phyloP scores from a whole-genome alignment of 2,888 invertebrate species.

The Melanostoma mellinum region DNA sequence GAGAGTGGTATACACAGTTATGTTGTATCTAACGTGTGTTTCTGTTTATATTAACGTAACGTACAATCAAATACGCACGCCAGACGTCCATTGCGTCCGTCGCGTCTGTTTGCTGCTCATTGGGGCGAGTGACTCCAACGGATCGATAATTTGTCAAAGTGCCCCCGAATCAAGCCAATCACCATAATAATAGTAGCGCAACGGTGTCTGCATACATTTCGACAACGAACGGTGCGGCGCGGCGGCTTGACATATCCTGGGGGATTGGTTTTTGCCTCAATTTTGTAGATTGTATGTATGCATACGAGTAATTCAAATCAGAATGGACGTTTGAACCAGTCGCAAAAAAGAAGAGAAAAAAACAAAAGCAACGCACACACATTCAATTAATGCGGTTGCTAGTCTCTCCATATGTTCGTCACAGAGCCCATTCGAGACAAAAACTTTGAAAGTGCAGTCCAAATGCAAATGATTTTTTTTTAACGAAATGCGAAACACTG shows the following conservation, averaged over 20 bases:
- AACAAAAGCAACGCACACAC: conserved; percentile 55
- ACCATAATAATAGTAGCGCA: conserved; percentile 64
- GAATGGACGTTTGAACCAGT: conserved; percentile 7
- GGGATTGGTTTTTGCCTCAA: conserved; percentile 59
- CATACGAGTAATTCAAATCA: neutral
- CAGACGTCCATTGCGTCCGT: conserved; percentile 42
- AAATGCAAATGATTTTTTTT: conserved; percentile 50
- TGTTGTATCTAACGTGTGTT: neutral
- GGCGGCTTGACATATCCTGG: conserved; percentile 52
- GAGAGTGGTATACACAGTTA: conserved; percentile 11
- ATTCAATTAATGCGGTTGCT: conserved; percentile 64
- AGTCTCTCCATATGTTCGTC: conserved; percentile 22
- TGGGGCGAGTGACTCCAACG: conserved; percentile 51
- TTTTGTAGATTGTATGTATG: conserved; percentile 33
- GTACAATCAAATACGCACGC: conserved; percentile 51
- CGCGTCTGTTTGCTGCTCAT: conserved; percentile 25
- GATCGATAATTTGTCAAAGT: conserved; percentile 73
- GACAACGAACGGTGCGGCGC: conserved; percentile 6
- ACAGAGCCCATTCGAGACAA: conserved; percentile 11
- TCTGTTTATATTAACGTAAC: neutral
- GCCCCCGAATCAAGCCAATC: conserved; percentile 70
- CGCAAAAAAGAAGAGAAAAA: neutral
- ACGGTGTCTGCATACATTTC: conserved; percentile 53
- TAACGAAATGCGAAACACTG: conserved; percentile 10
- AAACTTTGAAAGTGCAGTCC: conserved; percentile 50